A percentile compares a stretch with the other conserved stretches of the same genome.
phyloP scores from a whole-genome alignment of 2,888 invertebrate species.

The Eilema griseolum region DNA sequence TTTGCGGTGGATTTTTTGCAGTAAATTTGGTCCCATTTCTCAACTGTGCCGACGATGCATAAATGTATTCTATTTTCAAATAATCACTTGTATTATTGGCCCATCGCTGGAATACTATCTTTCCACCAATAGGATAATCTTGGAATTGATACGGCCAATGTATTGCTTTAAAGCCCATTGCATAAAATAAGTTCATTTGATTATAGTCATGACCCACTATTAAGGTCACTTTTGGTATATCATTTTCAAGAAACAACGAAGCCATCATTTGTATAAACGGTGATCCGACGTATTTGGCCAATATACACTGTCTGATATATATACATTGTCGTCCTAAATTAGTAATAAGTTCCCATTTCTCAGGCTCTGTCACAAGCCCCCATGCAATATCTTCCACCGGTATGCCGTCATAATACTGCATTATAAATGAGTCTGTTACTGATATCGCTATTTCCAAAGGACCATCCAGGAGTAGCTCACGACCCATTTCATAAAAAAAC shows the following conservation, averaged over 20 bases:
- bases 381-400: constrained; percentile 40
- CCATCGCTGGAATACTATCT: constrained; percentile 47
- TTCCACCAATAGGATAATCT: constrained; percentile 39
- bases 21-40: constrained; percentile 29
- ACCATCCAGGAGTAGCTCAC: constrained; percentile 22
- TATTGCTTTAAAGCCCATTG: constrained; percentile 29
- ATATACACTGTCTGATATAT: constrained; percentile 29
- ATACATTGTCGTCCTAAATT: constrained; percentile 36
- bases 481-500: constrained; percentile 19
- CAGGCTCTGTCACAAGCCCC: constrained; percentile 34
- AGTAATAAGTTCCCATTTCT: constrained; percentile 36
- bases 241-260: constrained; percentile 29
- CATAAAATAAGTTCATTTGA: constrained; percentile 25
- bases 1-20: constrained; percentile 28
- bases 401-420: constrained; percentile 38
- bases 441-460: constrained; percentile 24
- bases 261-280: constrained; percentile 31
- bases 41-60: constrained; percentile 35
- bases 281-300: constrained; percentile 31
- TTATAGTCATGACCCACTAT: constrained; percentile 47
- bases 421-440: constrained; percentile 31
- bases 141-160: constrained; percentile 40
- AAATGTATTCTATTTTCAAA: constrained; percentile 45
- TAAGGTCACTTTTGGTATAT: constrained; percentile 34
- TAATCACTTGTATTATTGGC: constrained; percentile 33